Evolutionary conservation across 1,140 invertebrate genomes (phyloP).

Genomic region (Drosophila bocqueti): DNA sequence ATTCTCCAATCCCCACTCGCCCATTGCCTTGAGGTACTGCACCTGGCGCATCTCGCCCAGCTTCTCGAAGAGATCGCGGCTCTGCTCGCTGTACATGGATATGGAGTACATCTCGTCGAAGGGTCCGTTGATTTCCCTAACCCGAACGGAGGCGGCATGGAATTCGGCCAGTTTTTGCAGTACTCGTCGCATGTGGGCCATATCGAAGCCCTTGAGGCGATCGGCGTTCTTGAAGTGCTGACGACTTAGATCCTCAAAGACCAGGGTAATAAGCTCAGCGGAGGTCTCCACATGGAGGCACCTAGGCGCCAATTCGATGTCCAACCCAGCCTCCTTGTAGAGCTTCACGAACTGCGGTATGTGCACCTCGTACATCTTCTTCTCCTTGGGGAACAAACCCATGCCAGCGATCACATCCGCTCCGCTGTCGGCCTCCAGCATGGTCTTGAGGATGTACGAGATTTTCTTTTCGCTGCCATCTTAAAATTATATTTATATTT

Average conservation of each 20-base stretch:
- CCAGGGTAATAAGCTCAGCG: slow-evolving; percentile 71
- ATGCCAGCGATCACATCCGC: slow-evolving; percentile 50
- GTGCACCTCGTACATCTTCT: slow-evolving; percentile 68
- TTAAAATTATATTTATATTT: slow-evolving; percentile 5
- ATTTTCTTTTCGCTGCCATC: slow-evolving; percentile 55
- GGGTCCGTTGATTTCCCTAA: slow-evolving; percentile 55
- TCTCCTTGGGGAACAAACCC: slow-evolving; percentile 74
- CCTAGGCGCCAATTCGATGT: slow-evolving; percentile 62
- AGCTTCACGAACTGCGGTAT: slow-evolving; percentile 65
- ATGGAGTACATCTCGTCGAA: slow-evolving; percentile 43
- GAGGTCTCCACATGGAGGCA: slow-evolving; percentile 58
- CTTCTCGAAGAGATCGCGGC: slow-evolving; percentile 40
- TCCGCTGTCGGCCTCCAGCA: slow-evolving; percentile 48
- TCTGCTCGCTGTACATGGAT: slow-evolving; percentile 49
- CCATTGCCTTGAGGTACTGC: slow-evolving; percentile 47
- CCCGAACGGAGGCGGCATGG: slow-evolving; percentile 86
- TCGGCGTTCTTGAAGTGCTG: slow-evolving; percentile 86
- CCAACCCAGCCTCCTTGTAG: slow-evolving; percentile 75
- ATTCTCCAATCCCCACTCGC: slow-evolving; percentile 50
- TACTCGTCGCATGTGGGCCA: slow-evolving; percentile 86
- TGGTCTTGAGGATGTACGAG: slow-evolving; percentile 77
- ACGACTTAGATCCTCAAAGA: slow-evolving; percentile 86
- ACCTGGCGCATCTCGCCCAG: slow-evolving; percentile 32
- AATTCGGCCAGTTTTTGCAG: slow-evolving; percentile 86
- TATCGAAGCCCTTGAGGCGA: slow-evolving; percentile 86